Conservation (phyloP, 2,797 vertebrate genomes). For the Odontamblyopus rebecca region DNA sequence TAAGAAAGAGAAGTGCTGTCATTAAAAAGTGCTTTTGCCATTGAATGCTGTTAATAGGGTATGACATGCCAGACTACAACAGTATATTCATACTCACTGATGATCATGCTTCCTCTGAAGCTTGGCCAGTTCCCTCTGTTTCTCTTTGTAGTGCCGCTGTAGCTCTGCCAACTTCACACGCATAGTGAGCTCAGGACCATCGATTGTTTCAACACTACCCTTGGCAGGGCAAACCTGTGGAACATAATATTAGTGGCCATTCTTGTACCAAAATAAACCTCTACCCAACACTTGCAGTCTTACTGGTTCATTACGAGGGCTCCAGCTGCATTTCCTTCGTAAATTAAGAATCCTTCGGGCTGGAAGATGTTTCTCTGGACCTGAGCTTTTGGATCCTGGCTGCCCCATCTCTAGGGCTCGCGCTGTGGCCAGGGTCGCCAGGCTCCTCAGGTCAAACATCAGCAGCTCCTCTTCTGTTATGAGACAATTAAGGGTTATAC, state of each 20-base stretch:
- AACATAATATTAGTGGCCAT: constrained; percentile 19
- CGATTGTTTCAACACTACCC: constrained; percentile 89
- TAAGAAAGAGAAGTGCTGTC: constrained; percentile 1
- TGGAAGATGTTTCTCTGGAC: constrained; percentile 60
- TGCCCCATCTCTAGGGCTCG: constrained; percentile 87
- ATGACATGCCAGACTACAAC: constrained; percentile 5
- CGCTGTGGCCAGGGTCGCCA: constrained; percentile 90
- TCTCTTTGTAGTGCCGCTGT: constrained; percentile 93
- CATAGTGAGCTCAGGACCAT: constrained; percentile 91
- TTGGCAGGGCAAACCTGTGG: constrained; percentile 90
- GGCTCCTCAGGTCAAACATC: constrained; percentile 89
- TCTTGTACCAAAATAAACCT: constrained; percentile 10
- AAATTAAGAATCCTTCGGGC: constrained; percentile 83
- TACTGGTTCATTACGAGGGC: constrained; percentile 91
- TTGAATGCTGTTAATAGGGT: constrained; percentile 10
- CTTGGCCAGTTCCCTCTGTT: constrained; percentile 91
- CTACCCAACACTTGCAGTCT: constrained; percentile 40
- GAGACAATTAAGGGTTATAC: neutral
- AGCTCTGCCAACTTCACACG: constrained; percentile 90
- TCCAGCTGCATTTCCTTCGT: constrained; percentile 91
- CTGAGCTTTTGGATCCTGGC: constrained; percentile 56
- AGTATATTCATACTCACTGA: constrained; percentile 76
- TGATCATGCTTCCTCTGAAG: constrained; percentile 92
- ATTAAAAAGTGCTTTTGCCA: constrained; percentile 14
- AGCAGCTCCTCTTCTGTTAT: constrained; percentile 81